Evolutionary conservation across 1,140 invertebrate genomes (phyloP).

Genomic region (Pinna nobilis): DNA sequence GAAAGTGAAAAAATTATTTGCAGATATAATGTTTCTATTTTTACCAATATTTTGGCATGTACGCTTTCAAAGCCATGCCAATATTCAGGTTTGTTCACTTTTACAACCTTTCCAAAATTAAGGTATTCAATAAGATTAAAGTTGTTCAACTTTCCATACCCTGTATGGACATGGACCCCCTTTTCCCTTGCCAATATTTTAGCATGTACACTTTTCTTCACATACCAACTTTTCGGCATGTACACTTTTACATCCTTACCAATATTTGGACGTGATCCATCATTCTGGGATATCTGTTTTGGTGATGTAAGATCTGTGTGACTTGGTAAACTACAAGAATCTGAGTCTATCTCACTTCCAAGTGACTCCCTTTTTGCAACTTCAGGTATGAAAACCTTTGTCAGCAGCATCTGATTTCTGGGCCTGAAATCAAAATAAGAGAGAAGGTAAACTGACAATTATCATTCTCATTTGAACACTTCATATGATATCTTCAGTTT

Average conservation of each 20-base stretch:
- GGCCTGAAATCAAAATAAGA: constrained; percentile 20
- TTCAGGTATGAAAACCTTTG: constrained; percentile 80
- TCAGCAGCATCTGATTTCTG: constrained; percentile 81
- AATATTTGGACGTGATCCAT: constrained; percentile 25
- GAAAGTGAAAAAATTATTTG: too few relatives aligned
- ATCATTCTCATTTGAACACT: background rate
- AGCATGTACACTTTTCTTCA: background rate
- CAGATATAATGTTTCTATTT: too few relatives aligned
- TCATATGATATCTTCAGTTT: too few relatives aligned
- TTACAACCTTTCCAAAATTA: too few relatives aligned
- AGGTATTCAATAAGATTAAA: too few relatives aligned
- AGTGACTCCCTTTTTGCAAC: constrained; percentile 52
- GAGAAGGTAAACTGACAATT: background rate
- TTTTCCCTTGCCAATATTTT: too few relatives aligned
- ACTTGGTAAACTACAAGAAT: constrained; percentile 43
- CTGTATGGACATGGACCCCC: too few relatives aligned
- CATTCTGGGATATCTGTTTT: constrained; percentile 26
- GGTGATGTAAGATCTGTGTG: constrained; percentile 60
- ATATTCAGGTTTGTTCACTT: too few relatives aligned
- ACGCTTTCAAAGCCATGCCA: too few relatives aligned
- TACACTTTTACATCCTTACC: constrained; percentile 25
- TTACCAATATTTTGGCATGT: too few relatives aligned
- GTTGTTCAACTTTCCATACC: too few relatives aligned
- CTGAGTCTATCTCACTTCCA: constrained; percentile 33
- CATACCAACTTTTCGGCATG: background rate